Conservation (phyloP, 2,888 invertebrate species). For the Nemoura dubitans region DNA sequence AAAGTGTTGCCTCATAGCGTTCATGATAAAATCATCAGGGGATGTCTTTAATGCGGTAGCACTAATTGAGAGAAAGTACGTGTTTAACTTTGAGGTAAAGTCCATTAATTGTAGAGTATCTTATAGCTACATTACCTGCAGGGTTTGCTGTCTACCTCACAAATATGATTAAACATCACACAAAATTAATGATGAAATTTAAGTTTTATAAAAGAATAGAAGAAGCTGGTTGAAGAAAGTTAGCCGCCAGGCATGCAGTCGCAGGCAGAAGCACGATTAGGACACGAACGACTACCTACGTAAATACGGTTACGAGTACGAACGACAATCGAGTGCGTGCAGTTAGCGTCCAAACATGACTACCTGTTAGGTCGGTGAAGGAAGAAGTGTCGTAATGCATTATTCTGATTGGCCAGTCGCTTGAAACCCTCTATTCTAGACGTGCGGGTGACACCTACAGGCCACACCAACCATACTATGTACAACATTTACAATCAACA, state of each 20-base stretch:
- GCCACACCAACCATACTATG: constrained; percentile 30
- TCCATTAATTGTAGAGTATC: not conserved
- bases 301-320: not conserved
- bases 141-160: not conserved
- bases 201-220: not conserved
- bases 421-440: constrained; percentile 49
- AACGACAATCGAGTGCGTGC: not conserved
- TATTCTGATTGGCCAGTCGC: constrained; percentile 50
- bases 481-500: not conserved
- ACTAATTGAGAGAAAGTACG: not conserved
- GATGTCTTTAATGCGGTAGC: not conserved
- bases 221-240: not conserved
- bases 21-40: not conserved
- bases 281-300: not conserved
- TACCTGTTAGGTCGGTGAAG: constrained; percentile 50
- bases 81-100: not conserved
- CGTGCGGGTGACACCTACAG: constrained; percentile 44
- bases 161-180: not conserved
- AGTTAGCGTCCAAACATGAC: constrained; percentile 15
- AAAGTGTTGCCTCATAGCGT: not conserved
- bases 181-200: not conserved
- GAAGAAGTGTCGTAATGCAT: constrained; percentile 49
- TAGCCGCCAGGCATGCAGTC: not conserved
- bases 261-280: not conserved
- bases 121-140: not conserved